Base-by-base conservation (phyloP, 2,888 invertebrate species). In the Myopa testacea region DNA sequence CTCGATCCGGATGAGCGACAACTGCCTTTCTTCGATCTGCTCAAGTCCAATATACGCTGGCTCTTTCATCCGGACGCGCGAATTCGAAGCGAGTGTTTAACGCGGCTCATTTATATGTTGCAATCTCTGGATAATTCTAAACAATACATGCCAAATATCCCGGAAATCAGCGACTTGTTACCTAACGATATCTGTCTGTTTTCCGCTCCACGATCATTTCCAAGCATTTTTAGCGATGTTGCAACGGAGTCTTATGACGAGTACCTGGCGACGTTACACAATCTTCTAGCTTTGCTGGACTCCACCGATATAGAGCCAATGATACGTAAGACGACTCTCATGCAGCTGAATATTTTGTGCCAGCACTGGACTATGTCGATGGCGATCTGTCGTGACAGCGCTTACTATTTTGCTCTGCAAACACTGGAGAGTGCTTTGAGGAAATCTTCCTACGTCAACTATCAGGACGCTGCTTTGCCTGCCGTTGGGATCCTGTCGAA, bases 291-390 rank as follows among this genome's bases (percentile, higher is more conserved):
- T 5, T 74, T 89, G 60, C 78, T 89, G 16, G 81, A 84, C 16
- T 82, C 85, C 8, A 78, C 82, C 8, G 86, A 87, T 73, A 78
- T 88, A 4, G 86, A 87, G 52, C 85, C 87, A 1, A 71, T 83
- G 16, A 86, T 88, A 67, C 84, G 88, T 8, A 88, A 87, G 78
- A 87, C 88, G 0, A 82, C 88, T 0, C 79, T 88, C 4, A 82
- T 84, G 78, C 88, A 89, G 78, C 76, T 88, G 7, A 88, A 87
- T 80, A 84, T 87, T 3, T 79, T 89, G 79, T 84, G 87, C 4
- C 85, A 84, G 37, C 86, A 86, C 73, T 85, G 85, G 79, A 71
- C 79, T 6, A 80, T 85, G 0, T 83, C 83, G 8, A 79, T 79
- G 4, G 79, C 82, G 8, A 79, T 87, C 52, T 85, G 85, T 74